Evolutionary conservation across 2,797 vertebrate species (phyloP), one percentile per base, ranked within the genome.

Genomic region (Thunnus albacares): DNA sequence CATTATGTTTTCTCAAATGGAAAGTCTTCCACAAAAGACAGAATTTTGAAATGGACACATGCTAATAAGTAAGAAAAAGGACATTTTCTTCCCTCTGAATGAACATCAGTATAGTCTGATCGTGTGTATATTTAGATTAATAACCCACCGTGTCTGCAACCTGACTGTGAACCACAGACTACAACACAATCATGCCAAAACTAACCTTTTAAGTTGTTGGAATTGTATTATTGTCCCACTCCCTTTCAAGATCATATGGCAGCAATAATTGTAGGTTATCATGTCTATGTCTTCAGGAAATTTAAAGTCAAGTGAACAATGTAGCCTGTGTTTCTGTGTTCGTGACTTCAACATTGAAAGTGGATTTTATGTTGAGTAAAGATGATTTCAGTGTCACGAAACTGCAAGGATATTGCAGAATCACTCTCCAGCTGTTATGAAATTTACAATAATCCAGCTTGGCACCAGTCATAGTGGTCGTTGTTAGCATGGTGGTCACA

Each of bases 101-200:
- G 84, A 87, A 84, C 71, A 87, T 67, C 79, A 58, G 66, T 84
- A 77, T 75, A 69, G 74, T 84, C 6, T 30, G 71, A 86, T 88
- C 70, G 63, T 51, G 35, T 56, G 73, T 83, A 79, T 90, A 90
- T 94, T 92, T 92, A 90, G 77, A 86, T 88, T 90, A 92, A 92
- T 90, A 87, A 90, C 62, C 69, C 68, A 65, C 64, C 38, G 67
- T 86, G 82, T 84, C 88, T 90, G 55, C 89, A 91, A 89, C 77
- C 80, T 92, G 86, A 83, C 88, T 80, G 75, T 77, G 72, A 86
- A 90, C 88, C 86, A 82, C 92, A 93, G 85, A 80, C 78, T 84
- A 87, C 77, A 83, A 82, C 58, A 61, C 33, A 53, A 41, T 45
- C 24, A 30, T 69, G 90, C 92, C 89, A 93, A 94, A 84, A 86